Evolutionary conservation across 2,797 vertebrate genomes (phyloP).

Genomic region (Thaleichthys pacificus): DNA sequence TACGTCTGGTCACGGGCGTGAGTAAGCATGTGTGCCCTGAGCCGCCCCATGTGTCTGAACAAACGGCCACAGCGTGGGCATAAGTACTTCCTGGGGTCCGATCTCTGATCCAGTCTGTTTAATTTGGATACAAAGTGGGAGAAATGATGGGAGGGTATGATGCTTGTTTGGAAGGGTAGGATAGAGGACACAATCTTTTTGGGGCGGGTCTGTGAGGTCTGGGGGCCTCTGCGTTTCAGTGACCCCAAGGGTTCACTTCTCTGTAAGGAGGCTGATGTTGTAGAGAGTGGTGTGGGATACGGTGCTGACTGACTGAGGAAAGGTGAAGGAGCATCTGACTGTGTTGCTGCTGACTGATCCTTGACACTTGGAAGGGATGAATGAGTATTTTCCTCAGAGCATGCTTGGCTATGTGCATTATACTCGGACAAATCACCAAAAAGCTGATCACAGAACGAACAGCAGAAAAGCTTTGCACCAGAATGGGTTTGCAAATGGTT

Average conservation of each 20-base stretch:
- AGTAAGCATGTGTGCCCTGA: constrained; percentile 80
- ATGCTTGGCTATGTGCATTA: constrained; percentile 59
- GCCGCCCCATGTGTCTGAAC: constrained; percentile 75
- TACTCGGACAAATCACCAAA: constrained; percentile 71
- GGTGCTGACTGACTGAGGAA: constrained; percentile 21
- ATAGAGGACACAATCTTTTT: constrained; percentile 30
- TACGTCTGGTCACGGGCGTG: constrained; percentile 66
- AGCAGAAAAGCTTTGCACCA: constrained; percentile 68
- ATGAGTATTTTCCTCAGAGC: constrained; percentile 41
- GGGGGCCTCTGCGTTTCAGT: neutral
- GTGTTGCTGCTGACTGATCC: constrained; percentile 32
- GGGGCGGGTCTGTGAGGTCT: neutral
- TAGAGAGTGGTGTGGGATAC: neutral
- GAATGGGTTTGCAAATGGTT: constrained; percentile 73
- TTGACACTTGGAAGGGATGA: constrained; percentile 41
- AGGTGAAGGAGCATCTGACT: constrained; percentile 2
- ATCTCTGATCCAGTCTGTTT: constrained; percentile 67
- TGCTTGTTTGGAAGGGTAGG: constrained; percentile 51
- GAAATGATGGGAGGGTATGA: constrained; percentile 35
- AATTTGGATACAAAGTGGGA: constrained; percentile 63
- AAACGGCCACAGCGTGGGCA: constrained; percentile 75
- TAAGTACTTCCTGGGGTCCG: constrained; percentile 75
- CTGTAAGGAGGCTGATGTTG: constrained; percentile 5
- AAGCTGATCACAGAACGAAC: constrained; percentile 71
- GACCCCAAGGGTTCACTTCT: neutral